Conservation (phyloP, 2,888 invertebrate genomes). For the Cyclophora punctaria region DNA sequence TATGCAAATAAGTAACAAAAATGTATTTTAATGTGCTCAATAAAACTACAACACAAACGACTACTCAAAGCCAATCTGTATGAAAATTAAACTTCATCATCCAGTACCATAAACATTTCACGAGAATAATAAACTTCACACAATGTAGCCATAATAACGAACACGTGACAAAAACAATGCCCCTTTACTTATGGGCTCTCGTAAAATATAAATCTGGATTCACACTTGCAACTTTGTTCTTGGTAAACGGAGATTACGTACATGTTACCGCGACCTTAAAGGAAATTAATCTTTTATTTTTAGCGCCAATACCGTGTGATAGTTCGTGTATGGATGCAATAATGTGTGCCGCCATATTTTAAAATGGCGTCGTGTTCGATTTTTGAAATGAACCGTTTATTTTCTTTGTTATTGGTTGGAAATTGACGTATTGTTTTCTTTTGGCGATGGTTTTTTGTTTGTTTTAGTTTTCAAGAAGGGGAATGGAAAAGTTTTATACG, state of each 20-base stretch:
- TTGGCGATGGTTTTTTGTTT: conserved; percentile 2
- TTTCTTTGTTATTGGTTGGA: conserved; percentile 24
- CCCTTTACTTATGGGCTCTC: conserved; percentile 3
- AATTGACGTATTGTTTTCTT: conserved; percentile 19
- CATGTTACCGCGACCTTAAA: conserved; percentile 46
- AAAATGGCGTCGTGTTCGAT: conserved; percentile 52
- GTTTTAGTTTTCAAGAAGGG: too few species aligned
- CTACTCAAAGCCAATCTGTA: too few species aligned
- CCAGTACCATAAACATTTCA: not conserved
- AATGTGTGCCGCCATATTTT: conserved; percentile 51
- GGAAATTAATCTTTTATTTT: conserved; percentile 69
- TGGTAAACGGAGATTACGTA: conserved; percentile 35
- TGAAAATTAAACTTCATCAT: too few species aligned
- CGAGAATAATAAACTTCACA: too few species aligned
- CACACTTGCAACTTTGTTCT: conserved; percentile 24
- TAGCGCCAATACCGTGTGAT: conserved; percentile 41
- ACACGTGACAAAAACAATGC: conserved; percentile 3
- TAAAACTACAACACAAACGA: not conserved
- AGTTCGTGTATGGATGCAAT: conserved; percentile 52
- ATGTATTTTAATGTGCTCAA: conserved; percentile 1
- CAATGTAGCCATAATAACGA: not conserved
- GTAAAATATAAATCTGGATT: conserved; percentile 19
- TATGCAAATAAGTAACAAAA: conserved; percentile 1
- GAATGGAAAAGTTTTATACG: too few species aligned
- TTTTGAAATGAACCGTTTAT: conserved; percentile 38